Base-by-base conservation (phyloP, 2,888 invertebrate genomes). In the Pantelozetes paolii region DNA sequence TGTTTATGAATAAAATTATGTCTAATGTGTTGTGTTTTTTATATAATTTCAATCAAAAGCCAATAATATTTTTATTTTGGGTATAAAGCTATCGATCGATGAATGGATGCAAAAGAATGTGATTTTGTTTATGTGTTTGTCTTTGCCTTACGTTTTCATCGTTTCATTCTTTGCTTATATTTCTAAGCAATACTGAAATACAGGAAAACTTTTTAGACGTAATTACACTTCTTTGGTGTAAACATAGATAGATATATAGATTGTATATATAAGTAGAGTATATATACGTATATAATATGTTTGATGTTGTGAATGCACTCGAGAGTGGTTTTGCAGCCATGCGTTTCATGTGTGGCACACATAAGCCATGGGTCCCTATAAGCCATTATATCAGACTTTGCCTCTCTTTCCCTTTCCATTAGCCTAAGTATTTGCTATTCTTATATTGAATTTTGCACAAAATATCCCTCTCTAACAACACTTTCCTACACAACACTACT, bases 211-310 rank as follows among this genome's bases (percentile, higher is more conserved):
- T 64, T 18, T 64, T 36, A 15, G 40, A 15, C 9, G 26, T 69
- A 69, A 69, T 69, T 69, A 69, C 69, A 69, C 69, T 42, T 69
- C 42, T 69, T 64, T 45, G 40, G 69, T 69, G 69, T 69, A 69
- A 69, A 69, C 69, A 69, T 26, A 45, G 32, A 64, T 62, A 64
- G 36, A 64, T 30, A 64, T 15, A 28, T 8, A 28, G 59, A 15
- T 59, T 64, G 36, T 64, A 64, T 20, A 32, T 64, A 36, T 64
- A 11, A 11, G 32, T 20, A 28, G 11, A 64, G n/a, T 64, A 20
- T 36, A 64, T 64, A 64, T 64, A 64, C 36, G 20, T 64, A 30
- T 42, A 67, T 42, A 67, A 42, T 67, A 40, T 40, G 23, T 40
- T 64, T 64, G 64, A 64, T 64, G 64, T 62, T 23, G 23, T 57